Percentiles rank a stretch among this genome's conserved stretches.
Evolutionary conservation across 2,797 vertebrate species (phyloP).

Genomic region (Schizopygopsis pylzovi): DNA sequence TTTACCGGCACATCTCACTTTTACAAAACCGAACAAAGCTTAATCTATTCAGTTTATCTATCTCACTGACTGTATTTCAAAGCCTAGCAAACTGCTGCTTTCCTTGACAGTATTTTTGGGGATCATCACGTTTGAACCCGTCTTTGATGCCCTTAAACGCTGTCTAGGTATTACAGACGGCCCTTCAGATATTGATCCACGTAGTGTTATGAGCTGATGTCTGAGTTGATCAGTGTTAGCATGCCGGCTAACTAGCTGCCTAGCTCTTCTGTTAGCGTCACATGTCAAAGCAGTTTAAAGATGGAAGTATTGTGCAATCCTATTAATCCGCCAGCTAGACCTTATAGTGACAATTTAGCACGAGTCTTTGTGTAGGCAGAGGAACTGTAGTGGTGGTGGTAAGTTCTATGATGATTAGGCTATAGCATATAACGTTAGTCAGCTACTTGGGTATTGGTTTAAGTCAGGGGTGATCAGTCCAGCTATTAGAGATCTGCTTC

Average conservation of each 20-base stretch:
- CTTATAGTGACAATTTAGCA: background rate
- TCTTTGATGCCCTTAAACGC: background rate
- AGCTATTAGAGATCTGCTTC: background rate
- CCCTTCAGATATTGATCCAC: background rate
- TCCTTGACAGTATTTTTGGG: background rate
- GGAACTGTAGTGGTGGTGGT: background rate
- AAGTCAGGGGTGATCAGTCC: background rate
- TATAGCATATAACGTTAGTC: background rate
- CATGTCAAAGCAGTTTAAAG: conserved; percentile 41
- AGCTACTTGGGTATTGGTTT: conserved; percentile 9
- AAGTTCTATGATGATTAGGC: background rate
- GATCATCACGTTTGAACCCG: background rate
- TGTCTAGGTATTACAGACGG: background rate
- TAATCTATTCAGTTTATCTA: background rate
- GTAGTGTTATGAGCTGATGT: background rate
- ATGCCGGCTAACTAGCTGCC: conserved; percentile 27
- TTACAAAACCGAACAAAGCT: background rate
- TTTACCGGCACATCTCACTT: background rate
- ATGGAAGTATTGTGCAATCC: conserved; percentile 2
- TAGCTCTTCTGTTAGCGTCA: conserved; percentile 36
- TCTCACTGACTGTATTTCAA: background rate
- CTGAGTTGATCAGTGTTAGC: conserved; percentile 3
- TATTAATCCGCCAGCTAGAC: background rate
- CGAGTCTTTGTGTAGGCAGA: background rate
- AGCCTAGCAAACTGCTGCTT: background rate